Evolutionary conservation across 1,140 invertebrate genomes (phyloP), one percentile per base, ranked within the genome.

Genomic region (Meloidogyne hapla): DNA sequence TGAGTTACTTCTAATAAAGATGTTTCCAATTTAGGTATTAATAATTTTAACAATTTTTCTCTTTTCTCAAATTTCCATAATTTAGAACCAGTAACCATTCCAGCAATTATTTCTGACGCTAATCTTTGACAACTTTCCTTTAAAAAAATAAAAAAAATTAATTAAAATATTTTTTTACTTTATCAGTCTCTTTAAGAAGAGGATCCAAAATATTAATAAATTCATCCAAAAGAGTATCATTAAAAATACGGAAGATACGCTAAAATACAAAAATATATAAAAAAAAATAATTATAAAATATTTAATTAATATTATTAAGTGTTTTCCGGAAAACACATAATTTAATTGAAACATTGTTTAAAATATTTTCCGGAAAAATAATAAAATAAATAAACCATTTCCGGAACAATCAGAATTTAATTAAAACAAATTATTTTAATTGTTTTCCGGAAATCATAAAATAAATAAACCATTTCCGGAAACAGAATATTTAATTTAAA

Each of bases 81-180:
- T 83, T 94, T 94, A 1, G 91, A 90, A 0, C 93, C 94, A 9
- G 91, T 87, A 15, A 95, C 89, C 0, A 94, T 83, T 9, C 93
- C 91, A 8, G 91, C 90, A 1, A 93, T 89, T 5, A 96, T 91
- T 88, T 96, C 94, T 2, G 93, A 90, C 0, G 92, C 93, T 88
- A 93, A 94, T 65, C 93, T 90, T 83, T 96, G 93, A 79, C 89
- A 90, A 74, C 91, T 91, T 85, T 95, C 93, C 66, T 92, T 90
- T 71, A 56, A 68, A 13, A 4, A 0, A 8, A 45, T 33, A 77
- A 0, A 48, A 18, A n/a, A 12, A 42, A 42, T 42, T 48, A 48
- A 48, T 48, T n/a, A 0, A 15, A 48, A 26, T 25, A 42, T 2
- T 84, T 69, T 85, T 83, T 40, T 33, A 33, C 33, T 8, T 33